Percentiles rank a stretch among this genome's conserved stretches.
Conservation (phyloP, 2,113 vertebrate species). For the Cyanoliseus patagonus region DNA sequence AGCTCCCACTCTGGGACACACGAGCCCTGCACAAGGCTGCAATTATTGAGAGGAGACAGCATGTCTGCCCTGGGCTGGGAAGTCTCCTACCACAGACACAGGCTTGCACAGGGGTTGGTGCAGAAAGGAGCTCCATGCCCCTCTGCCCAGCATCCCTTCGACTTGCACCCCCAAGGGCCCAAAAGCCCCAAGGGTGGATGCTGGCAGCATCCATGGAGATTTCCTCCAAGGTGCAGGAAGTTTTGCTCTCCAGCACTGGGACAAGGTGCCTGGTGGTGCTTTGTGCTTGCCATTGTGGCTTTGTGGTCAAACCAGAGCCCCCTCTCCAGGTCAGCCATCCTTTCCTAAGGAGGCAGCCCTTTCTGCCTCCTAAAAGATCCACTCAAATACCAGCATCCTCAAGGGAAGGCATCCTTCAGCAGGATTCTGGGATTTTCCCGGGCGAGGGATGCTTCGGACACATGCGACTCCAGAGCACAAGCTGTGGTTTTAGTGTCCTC, state of each 20-base stretch:
- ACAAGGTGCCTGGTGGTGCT: accelerated
- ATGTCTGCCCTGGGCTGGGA: not conserved
- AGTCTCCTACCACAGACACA: accelerated
- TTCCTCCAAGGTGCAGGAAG: not conserved
- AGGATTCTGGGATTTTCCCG: not conserved
- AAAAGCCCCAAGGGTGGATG: not conserved
- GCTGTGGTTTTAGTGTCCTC: slow-evolving; percentile 18
- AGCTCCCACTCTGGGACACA: not conserved
- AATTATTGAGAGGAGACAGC: slow-evolving; percentile 38
- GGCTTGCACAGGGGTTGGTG: not conserved
- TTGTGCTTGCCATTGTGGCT: accelerated
- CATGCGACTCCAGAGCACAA: not conserved
- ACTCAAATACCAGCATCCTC: not conserved
- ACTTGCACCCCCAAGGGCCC: not conserved
- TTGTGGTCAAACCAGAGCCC: accelerated
- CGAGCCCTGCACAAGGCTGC: not conserved
- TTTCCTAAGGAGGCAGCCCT: not conserved
- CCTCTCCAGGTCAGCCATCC: not conserved
- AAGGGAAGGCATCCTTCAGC: not conserved
- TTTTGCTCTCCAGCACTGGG: not conserved
- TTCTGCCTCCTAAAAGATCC: not conserved
- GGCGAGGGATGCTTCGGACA: not conserved
- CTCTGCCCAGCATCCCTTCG: accelerated
- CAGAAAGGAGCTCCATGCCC: accelerated
- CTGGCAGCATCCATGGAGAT: accelerated